These are phyloP conservation scores for Edolisoma coerulescens DNA, from an alignment of 2,113 vertebrate species.

Conservation along the genomic window DNA sequence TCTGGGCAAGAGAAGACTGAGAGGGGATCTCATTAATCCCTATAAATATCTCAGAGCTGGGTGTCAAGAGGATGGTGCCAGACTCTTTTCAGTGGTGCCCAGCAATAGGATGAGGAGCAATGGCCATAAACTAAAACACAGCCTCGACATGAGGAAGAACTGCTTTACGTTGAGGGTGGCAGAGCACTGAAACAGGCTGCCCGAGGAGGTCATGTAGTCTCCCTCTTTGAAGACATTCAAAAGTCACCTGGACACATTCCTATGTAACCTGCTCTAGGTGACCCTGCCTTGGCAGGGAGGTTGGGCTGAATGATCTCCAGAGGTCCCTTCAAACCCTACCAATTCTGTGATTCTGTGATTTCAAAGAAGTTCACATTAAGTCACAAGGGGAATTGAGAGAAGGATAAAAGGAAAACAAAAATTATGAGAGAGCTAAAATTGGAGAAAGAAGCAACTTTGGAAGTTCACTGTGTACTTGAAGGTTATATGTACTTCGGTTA, in stretches of 20 bases:
- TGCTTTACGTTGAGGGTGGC: accelerated
- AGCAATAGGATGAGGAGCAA: not conserved
- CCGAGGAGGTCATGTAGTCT: not conserved
- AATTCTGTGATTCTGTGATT: not conserved
- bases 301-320: not conserved
- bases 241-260: not conserved
- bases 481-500: not conserved
- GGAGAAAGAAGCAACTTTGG: not conserved
- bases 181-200: not conserved
- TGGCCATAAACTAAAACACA: not conserved
- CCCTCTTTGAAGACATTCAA: not conserved
- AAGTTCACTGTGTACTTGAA: not conserved
- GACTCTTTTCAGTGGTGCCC: not conserved
- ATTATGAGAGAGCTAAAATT: not conserved
- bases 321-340: not conserved
- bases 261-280: not conserved
- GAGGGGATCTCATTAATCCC: not conserved
- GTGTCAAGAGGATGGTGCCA: not conserved
- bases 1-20: not conserved
- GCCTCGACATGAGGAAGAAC: not conserved
- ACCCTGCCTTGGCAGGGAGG: not conserved
- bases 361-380: not conserved
- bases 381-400: not conserved
- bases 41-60: not conserved
- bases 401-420: not conserved